phyloP scores from a whole-genome alignment of 2,797 vertebrate species.

The Melanitta fusca region DNA sequence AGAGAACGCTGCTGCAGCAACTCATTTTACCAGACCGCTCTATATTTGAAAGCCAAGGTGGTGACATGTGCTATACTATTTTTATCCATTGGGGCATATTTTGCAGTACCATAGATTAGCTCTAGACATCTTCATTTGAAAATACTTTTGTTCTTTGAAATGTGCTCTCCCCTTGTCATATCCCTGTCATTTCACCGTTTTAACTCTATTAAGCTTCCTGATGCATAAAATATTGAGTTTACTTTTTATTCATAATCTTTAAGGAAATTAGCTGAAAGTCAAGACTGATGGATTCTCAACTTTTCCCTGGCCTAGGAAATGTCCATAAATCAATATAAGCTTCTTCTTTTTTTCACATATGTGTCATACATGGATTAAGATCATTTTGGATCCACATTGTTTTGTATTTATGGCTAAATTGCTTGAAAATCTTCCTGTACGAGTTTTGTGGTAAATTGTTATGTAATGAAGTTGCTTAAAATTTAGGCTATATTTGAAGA shows the following conservation, averaged over 20 bases:
- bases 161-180: neutral
- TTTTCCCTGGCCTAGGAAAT: neutral
- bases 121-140: neutral
- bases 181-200: neutral
- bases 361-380: neutral
- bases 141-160: neutral
- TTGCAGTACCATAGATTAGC: neutral
- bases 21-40: neutral
- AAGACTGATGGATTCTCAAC: neutral
- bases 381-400: neutral
- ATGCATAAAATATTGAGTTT: neutral
- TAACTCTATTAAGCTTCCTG: neutral
- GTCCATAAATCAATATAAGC: neutral
- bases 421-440: neutral
- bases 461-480: neutral
- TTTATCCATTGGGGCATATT: neutral
- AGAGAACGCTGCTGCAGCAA: neutral
- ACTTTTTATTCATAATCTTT: neutral
- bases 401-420: neutral
- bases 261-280: neutral
- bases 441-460: neutral
- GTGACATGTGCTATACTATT: neutral
- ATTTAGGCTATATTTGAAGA: neutral
- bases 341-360: neutral
- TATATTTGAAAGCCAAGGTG: neutral